Percentiles rank a stretch among this genome's conserved stretches.
Evolutionary conservation across 2,113 vertebrate genomes (phyloP).

Genomic region (Apteryx owenii): DNA sequence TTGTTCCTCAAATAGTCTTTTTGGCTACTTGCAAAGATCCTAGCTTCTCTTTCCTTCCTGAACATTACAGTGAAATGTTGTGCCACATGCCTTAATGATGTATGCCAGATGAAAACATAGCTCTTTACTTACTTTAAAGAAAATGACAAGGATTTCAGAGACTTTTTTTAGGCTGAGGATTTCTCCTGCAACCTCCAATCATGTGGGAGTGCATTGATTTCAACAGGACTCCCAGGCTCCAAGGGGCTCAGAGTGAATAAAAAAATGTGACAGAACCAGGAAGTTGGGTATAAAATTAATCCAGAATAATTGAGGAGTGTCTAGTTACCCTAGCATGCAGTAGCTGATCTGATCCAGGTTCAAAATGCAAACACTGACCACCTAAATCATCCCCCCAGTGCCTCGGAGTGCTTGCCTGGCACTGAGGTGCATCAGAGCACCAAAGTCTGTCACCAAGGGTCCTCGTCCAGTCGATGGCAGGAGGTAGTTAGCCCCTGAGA

Average conservation of each 20-base stretch:
- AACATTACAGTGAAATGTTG: not conserved
- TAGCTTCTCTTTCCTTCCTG: not conserved
- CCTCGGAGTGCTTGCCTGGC: not conserved
- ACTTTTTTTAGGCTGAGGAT: not conserved
- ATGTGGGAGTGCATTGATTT: not conserved
- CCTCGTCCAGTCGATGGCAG: not conserved
- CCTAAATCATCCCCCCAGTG: not conserved
- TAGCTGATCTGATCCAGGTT: not conserved
- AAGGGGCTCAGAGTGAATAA: not conserved
- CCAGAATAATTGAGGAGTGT: not conserved
- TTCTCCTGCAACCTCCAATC: not conserved
- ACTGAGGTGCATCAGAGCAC: rapidly evolving
- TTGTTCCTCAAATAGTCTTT: not conserved
- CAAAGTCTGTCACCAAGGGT: rapidly evolving
- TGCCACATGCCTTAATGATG: not conserved
- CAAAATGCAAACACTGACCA: not conserved
- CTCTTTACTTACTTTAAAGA: not conserved
- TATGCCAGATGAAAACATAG: not conserved
- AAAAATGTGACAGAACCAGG: not conserved
- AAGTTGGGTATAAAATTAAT: not conserved
- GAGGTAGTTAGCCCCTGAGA: not conserved
- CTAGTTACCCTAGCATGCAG: not conserved
- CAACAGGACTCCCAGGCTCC: not conserved
- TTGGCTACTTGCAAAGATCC: not conserved
- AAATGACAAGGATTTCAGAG: not conserved